A percentile compares a stretch with the other conserved stretches of the same genome.
These are phyloP conservation scores for Atta texana DNA, from an alignment of 1,140 invertebrate species.

Conservation along the genomic window DNA sequence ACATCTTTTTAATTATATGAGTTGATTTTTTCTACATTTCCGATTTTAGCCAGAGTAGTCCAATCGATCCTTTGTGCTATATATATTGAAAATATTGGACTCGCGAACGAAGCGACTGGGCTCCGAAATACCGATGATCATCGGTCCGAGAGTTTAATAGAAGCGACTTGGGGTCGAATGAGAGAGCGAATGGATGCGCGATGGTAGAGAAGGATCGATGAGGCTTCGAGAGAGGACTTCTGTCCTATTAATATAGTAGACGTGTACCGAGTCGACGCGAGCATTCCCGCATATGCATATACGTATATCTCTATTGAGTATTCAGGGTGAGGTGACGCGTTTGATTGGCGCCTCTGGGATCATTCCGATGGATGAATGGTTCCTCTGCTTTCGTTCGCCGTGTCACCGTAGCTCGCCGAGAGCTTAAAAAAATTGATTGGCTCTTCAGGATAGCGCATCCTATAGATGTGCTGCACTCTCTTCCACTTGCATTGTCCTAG, in stretches of 20 bases:
- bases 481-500: neutral
- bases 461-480: constrained; percentile 9
- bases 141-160: constrained; percentile 27
- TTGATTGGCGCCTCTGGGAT: constrained; percentile 78
- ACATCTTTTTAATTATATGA: neutral
- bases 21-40: neutral
- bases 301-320: constrained; percentile 74
- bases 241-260: constrained; percentile 75
- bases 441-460: constrained; percentile 74
- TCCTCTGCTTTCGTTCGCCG: constrained; percentile 70
- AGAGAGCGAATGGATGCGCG: constrained; percentile 6
- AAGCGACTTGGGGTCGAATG: neutral
- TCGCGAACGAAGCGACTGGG: neutral
- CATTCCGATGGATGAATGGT: constrained; percentile 78
- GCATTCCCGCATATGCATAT: constrained; percentile 44
- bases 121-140: constrained; percentile 48
- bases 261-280: constrained; percentile 40
- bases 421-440: constrained; percentile 77
- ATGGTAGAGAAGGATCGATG: constrained; percentile 45
- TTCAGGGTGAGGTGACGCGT: constrained; percentile 76
- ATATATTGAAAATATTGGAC: constrained; percentile 30
- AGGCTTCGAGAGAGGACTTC: constrained; percentile 60
- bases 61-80: neutral
- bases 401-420: constrained; percentile 70
- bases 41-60: neutral